Percentiles rank a stretch among this genome's conserved stretches.
phyloP scores from a whole-genome alignment of 2,113 vertebrate genomes.

The Campylomormyrus tamandua region DNA sequence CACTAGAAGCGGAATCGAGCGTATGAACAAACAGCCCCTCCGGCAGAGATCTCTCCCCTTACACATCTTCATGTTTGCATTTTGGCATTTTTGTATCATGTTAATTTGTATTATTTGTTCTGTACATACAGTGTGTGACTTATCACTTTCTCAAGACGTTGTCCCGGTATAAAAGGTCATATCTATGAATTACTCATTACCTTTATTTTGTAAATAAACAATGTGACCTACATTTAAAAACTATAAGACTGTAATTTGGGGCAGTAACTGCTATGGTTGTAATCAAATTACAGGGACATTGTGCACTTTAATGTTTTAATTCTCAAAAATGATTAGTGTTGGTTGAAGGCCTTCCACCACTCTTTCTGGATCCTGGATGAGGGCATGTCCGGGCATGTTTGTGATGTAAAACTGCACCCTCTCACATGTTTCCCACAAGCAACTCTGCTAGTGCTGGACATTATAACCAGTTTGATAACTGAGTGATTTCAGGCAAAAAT shows the following conservation, averaged over 20 bases:
- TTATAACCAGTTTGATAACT: background rate
- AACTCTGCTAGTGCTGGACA: background rate
- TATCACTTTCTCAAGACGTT: background rate
- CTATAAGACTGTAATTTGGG: background rate
- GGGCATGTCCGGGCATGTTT: background rate
- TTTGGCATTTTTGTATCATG: background rate
- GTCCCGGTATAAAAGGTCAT: background rate
- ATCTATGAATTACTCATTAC: background rate
- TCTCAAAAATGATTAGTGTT: background rate
- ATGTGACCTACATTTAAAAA: constrained; percentile 8
- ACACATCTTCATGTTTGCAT: background rate
- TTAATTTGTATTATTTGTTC: background rate
- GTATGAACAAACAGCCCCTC: background rate
- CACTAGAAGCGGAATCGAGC: background rate
- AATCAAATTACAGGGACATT: background rate
- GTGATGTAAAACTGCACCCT: background rate
- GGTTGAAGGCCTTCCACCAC: background rate
- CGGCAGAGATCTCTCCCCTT: background rate
- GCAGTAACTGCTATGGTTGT: background rate
- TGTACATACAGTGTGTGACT: background rate
- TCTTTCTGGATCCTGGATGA: background rate
- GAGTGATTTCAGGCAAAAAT: background rate
- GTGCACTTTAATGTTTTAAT: background rate
- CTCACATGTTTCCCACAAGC: background rate
- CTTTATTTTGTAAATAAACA: constrained; percentile 10